Percentiles rank a stretch among this genome's conserved stretches.
Conservation (phyloP, 2,797 vertebrate species). For the Gymnocypris eckloni region DNA sequence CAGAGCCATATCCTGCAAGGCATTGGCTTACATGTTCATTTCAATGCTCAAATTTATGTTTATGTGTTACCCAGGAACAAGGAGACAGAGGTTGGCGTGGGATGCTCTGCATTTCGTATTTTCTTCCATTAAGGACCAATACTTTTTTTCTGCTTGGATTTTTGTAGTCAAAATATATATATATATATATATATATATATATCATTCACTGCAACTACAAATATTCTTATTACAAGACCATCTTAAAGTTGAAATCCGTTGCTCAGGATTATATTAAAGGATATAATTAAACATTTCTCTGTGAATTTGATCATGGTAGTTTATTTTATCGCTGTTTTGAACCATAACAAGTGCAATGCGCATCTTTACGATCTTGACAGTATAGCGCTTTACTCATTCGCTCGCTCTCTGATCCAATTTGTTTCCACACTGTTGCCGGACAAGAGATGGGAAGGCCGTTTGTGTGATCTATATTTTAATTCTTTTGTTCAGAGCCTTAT, state of each 20-base stretch:
- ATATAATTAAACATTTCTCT: not conserved
- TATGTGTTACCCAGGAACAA: constrained; percentile 46
- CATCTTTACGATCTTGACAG: constrained; percentile 32
- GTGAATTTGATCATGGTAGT: not conserved
- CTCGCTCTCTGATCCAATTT: constrained; percentile 71
- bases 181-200: not conserved
- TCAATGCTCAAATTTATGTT: constrained; percentile 39
- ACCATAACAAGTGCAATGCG: not conserved
- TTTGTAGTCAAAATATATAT: not conserved
- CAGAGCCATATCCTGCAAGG: constrained; percentile 56
- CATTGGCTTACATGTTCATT: constrained; percentile 50
- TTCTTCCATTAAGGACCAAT: too few relatives aligned
- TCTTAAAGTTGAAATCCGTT: constrained; percentile 1
- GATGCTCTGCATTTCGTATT: not conserved
- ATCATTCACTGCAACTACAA: not conserved
- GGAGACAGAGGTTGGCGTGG: not conserved
- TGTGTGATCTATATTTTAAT: constrained; percentile 77
- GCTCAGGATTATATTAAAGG: not conserved
- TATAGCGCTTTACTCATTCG: constrained; percentile 14
- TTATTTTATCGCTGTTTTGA: not conserved
- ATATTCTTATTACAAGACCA: not conserved
- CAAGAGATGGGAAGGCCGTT: constrained; percentile 64
- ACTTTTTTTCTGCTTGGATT: not conserved
- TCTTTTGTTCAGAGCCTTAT: constrained; percentile 72
- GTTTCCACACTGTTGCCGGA: constrained; percentile 69